Evolutionary conservation across 2,888 invertebrate genomes (phyloP).

Genomic region (Brassicogethes aeneus): DNA sequence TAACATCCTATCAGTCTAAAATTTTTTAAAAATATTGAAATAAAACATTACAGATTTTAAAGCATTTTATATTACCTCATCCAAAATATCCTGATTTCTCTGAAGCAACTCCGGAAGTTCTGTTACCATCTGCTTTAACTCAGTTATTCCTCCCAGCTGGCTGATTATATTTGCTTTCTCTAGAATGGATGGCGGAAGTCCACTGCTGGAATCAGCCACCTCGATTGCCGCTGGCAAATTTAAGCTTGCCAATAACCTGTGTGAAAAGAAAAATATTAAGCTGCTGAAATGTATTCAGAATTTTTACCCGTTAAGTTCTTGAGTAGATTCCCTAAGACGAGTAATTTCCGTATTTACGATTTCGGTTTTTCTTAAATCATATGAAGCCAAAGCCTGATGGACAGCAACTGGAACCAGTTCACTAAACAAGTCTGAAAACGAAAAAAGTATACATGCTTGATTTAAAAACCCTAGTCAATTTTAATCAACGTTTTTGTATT

Average conservation of each 20-base stretch:
- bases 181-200: constrained; percentile 79
- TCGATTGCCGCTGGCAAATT: constrained; percentile 97
- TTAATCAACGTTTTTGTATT: not conserved
- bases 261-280: constrained; percentile 5
- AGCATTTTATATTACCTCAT: constrained; percentile 55
- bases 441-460: too few species aligned
- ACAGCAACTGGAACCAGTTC: constrained; percentile 83
- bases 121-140: constrained; percentile 62
- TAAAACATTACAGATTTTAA: not conserved
- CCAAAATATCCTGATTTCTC: constrained; percentile 88
- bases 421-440: constrained; percentile 69
- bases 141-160: constrained; percentile 66
- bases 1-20: constrained; percentile 66
- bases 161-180: constrained; percentile 76
- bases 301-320: constrained; percentile 71
- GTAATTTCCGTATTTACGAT: constrained; percentile 78
- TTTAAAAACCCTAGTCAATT: constrained; percentile 1
- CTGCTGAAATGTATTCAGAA: not conserved
- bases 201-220: constrained; percentile 57
- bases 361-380: constrained; percentile 78
- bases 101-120: constrained; percentile 86
- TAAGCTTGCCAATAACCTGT: constrained; percentile 76
- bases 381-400: constrained; percentile 81
- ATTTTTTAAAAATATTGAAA: constrained; percentile 7
- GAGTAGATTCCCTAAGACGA: constrained; percentile 82